Percentiles rank a stretch among this genome's conserved stretches.
Evolutionary conservation across 2,888 invertebrate species (phyloP).

Genomic region (Junonia oenone): DNA sequence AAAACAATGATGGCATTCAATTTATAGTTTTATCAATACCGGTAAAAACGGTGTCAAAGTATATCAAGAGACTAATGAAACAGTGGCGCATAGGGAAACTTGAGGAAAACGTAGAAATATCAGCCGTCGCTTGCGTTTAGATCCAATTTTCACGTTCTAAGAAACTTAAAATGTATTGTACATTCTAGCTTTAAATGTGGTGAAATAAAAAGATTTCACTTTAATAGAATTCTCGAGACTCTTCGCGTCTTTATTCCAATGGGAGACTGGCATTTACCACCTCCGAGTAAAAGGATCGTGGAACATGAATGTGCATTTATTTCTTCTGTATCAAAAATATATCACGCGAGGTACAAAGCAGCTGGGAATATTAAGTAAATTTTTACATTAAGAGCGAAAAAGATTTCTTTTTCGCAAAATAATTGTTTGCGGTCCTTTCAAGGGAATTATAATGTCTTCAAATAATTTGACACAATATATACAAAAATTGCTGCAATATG

Average conservation of each 20-base stretch:
- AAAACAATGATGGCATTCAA: too few species aligned
- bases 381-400: background rate
- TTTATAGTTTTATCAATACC: too few species aligned
- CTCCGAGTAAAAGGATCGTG: slow-evolving; percentile 13
- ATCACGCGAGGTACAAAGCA: background rate
- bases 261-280: slow-evolving; percentile 20
- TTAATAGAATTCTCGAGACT: slow-evolving; percentile 19
- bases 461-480: too few species aligned
- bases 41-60: too few species aligned
- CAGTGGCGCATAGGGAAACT: background rate
- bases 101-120: background rate
- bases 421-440: too few species aligned
- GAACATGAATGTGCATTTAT: slow-evolving; percentile 13
- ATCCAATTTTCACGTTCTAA: slow-evolving; percentile 6
- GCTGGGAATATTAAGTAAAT: background rate
- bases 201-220: slow-evolving; percentile 18
- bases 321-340: slow-evolving; percentile 14
- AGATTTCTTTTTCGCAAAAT: too few species aligned
- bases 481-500: too few species aligned
- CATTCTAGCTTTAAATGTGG: slow-evolving; percentile 13
- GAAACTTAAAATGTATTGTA: slow-evolving; percentile 11
- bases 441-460: too few species aligned
- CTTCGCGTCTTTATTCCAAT: slow-evolving; percentile 13
- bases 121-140: background rate
- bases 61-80: too few species aligned